Base-by-base conservation (phyloP, 2,797 vertebrate species). In the Etheostoma nigrum region DNA sequence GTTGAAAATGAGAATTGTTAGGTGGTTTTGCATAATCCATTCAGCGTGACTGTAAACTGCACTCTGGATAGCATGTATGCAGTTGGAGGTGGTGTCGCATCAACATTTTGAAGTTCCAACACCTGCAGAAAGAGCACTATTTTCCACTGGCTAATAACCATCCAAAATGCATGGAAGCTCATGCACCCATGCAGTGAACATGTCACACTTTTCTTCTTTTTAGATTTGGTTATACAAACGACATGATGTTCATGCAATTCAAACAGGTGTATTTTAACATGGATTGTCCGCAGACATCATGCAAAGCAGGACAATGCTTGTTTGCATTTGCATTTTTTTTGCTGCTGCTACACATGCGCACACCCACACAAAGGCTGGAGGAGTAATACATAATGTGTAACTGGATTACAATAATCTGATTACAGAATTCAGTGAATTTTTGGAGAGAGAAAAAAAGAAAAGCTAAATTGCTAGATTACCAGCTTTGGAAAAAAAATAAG, bases 381-480 rank as follows among this genome's bases (percentile, higher is more conserved):
- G 90, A 87, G 87, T 77, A 79, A 85, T 76, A 83, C 83, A 88
- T 78, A 53, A 85, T 80, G 81, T 87, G 69, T 91, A 92, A 92
- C 83, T 84, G 90, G 89, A 92, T 92, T 91, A 90, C 76, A 88
- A 88, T 90, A 90, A 91, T 91, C 90, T 86, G 89, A 90, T 92
- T 91, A 91, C 80, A 72, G 80, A 88, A 82, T 89, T 81, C 83
- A 71, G 67, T 14, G 74, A 82, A 60, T 79, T 84, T 88, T 88
- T 63, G 33, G 36, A n/a, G 25, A 25, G 14, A 4, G 13, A 45
- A 73, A 30, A 76, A 72, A 47, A 65, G 33, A 67, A 76, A 68
- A 67, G 57, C 72, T 67, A 86, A 88, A 52, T 81, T 85, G 83
- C 64, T 77, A 76, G 72, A 86, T 85, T 79, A 84, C 58, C 68